These are phyloP conservation scores for Serrognathus titanus DNA, from an alignment of 2,888 invertebrate genomes.

Conservation along the genomic window DNA sequence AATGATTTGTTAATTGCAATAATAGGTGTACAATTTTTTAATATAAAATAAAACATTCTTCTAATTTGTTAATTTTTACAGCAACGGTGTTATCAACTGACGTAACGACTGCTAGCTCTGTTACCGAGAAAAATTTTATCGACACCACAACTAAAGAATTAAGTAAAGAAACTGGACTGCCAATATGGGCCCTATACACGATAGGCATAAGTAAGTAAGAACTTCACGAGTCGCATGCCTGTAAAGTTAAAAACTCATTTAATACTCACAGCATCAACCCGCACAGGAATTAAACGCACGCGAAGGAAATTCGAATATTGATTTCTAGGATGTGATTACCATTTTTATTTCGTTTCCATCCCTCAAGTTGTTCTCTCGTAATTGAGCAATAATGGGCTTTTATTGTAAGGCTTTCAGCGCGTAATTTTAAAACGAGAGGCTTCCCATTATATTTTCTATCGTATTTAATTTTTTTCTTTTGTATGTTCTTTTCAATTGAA, in stretches of 20 bases:
- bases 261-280: background rate
- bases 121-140: constrained; percentile 24
- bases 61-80: background rate
- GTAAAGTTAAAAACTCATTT: background rate
- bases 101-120: constrained; percentile 7
- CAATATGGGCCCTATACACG: constrained; percentile 80
- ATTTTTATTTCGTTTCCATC: background rate
- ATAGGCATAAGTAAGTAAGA: constrained; percentile 69
- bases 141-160: constrained; percentile 54
- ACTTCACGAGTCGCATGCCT: background rate
- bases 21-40: no score
- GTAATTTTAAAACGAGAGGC: no score
- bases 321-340: background rate
- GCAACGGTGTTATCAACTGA: background rate
- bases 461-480: no score
- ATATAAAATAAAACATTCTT: no score
- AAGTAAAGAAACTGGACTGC: constrained; percentile 72
- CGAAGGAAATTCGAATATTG: background rate
- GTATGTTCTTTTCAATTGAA: no score
- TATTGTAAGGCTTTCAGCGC: no score
- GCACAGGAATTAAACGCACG: no score
- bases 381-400: no score
- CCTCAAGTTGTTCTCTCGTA: background rate
- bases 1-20: no score
- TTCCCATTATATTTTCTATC: no score